A percentile compares a stretch with the other conserved stretches of the same genome.
Evolutionary conservation across 2,113 vertebrate genomes (phyloP).

Genomic region (Noctilio leporinus): DNA sequence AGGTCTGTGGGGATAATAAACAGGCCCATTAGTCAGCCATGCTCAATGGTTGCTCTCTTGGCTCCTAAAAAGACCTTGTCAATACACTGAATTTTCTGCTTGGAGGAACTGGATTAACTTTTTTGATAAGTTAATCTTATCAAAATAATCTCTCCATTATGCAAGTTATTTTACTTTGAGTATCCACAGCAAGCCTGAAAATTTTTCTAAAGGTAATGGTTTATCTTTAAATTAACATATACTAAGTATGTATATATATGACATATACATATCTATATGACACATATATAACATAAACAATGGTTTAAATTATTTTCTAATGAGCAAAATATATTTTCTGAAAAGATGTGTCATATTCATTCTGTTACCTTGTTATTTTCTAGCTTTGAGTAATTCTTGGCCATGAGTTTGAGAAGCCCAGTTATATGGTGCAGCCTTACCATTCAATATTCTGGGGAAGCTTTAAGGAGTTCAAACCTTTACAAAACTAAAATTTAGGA

Average conservation of each 20-base stretch:
- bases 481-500: not conserved
- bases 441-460: not conserved
- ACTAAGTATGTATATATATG: not conserved
- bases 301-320: conserved; percentile 32
- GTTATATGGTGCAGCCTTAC: not conserved
- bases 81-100: not conserved
- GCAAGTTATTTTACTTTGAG: conserved; percentile 1
- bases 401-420: not conserved
- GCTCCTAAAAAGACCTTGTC: not conserved
- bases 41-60: not conserved
- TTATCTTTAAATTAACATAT: conserved; percentile 30
- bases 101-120: not conserved
- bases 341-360: not conserved
- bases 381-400: conserved; percentile 19
- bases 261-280: too few species aligned
- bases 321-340: conserved; percentile 7
- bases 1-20: not conserved
- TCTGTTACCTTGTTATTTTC: not conserved
- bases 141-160: not conserved
- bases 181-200: not conserved
- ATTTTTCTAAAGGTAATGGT: not conserved
- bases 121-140: conserved; percentile 39
- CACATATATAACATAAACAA: not conserved
- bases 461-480: not conserved
- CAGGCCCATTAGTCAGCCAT: not conserved